Base-by-base conservation (phyloP, 1,140 invertebrate species). In the Lucilia cuprina region DNA sequence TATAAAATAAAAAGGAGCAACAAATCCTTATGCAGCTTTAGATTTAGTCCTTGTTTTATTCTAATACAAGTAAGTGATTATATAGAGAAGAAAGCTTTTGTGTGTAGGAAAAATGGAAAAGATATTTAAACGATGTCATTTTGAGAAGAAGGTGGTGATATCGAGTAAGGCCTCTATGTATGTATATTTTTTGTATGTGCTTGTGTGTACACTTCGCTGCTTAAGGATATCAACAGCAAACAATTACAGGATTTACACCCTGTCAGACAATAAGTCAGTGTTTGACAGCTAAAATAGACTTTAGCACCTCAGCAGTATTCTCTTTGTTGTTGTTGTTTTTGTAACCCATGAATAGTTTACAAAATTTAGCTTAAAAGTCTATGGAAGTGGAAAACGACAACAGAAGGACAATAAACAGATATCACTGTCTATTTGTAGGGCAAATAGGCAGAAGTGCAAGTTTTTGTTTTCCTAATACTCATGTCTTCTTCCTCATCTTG, bases 211-310 rank as follows among this genome's bases (percentile, higher is more conserved):
- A 30, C 25, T 30, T 30, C 3, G 25, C 65, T 21, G 41, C 41
- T 50, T 78, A 80, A 80, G 77, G 19, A 35, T 80, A 50, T 80
- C 77, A 80, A 80, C 60, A 35, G 34, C 21, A 82, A 82, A 82
- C 82, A 82, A 82, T 82, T 82, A 82, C 82, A 82, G 82, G 82
- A 82, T 82, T 82, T 82, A 82, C 82, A 49, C 82, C 50, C 50
- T 82, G 82, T 82, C 82, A 82, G 82, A 80, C 47, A 80, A 50
- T 82, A 65, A 65, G 82, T 82, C 82, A 82, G 49, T 82, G 19
- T 82, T 82, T 82, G 82, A 82, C 82, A 82, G 82, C 82, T 82
- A 60, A 82, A 82, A 80, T 80, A 80, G 77, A 80, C 77, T 80
- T 80, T 80, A 80, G 47, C 77, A 80, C 77, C 77, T 80, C 35